These are phyloP conservation scores for Phrynocephalus forsythii DNA, from an alignment of 2,797 vertebrate species.

Conservation along the genomic window DNA sequence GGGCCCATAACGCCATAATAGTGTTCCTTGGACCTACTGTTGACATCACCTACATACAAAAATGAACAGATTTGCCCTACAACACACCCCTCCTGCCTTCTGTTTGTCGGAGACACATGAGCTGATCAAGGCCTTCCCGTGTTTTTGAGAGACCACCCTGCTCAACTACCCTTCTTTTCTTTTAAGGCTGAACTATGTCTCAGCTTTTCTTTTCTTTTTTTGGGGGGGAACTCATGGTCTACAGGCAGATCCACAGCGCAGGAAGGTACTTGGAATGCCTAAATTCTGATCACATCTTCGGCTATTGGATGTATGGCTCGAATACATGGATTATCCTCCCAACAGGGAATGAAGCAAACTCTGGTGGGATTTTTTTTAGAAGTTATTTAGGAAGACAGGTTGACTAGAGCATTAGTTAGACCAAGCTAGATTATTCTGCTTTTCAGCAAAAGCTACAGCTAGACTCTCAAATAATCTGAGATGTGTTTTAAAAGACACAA, in stretches of 20 bases:
- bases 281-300: background rate
- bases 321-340: background rate
- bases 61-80: background rate
- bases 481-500: conserved; percentile 75
- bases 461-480: conserved; percentile 80
- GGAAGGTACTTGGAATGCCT: background rate
- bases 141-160: too few relatives aligned
- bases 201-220: too few relatives aligned
- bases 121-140: too few relatives aligned
- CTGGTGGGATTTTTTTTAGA: conserved; percentile 67
- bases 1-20: background rate
- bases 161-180: too few relatives aligned
- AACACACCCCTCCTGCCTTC: background rate
- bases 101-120: too few relatives aligned
- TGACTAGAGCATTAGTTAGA: conserved; percentile 70
- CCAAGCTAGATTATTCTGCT: conserved; percentile 64
- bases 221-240: background rate
- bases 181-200: background rate
- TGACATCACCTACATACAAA: background rate
- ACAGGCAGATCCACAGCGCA: background rate
- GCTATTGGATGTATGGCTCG: background rate
- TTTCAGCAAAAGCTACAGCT: conserved; percentile 76
- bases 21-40: background rate
- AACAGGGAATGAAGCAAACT: conserved; percentile 21
- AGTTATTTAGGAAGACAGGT: conserved; percentile 56